Conservation (phyloP, 2,113 vertebrate genomes). For the Hemichromis elongatus region DNA sequence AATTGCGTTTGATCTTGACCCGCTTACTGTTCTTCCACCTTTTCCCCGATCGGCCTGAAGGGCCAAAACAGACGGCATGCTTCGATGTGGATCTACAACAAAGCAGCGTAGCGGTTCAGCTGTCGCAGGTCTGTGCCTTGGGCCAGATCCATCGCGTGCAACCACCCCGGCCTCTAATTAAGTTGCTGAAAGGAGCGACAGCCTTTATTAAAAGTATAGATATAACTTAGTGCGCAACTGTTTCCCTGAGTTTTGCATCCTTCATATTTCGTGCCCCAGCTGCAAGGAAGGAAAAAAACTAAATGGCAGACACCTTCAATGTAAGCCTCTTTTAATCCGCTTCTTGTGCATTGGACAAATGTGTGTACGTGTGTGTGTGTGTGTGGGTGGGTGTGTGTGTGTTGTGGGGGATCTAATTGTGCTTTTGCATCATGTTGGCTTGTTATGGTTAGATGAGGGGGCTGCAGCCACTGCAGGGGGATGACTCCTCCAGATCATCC, state of each 20-base stretch:
- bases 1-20: conserved; percentile 23
- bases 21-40: not conserved
- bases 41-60: conserved; percentile 38
- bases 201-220: conserved; percentile 59
- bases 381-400: not conserved
- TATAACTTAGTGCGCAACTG: not conserved
- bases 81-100: conserved; percentile 34
- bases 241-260: not conserved
- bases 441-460: not conserved
- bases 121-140: conserved; percentile 43
- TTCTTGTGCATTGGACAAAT: not conserved
- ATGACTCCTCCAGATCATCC: conserved; percentile 73
- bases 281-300: not conserved
- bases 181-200: conserved; percentile 58
- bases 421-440: not conserved
- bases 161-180: conserved; percentile 70
- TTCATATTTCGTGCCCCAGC: not conserved
- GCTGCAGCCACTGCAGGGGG: conserved; percentile 4
- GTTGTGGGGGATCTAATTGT: not conserved
- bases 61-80: conserved; percentile 19
- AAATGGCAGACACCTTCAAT: not conserved
- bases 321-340: not conserved
- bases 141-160: conserved; percentile 66
- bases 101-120: conserved; percentile 32
- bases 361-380: not conserved